Evolutionary conservation across 2,797 vertebrate genomes (phyloP).

Genomic region (Epinephelus coioides): DNA sequence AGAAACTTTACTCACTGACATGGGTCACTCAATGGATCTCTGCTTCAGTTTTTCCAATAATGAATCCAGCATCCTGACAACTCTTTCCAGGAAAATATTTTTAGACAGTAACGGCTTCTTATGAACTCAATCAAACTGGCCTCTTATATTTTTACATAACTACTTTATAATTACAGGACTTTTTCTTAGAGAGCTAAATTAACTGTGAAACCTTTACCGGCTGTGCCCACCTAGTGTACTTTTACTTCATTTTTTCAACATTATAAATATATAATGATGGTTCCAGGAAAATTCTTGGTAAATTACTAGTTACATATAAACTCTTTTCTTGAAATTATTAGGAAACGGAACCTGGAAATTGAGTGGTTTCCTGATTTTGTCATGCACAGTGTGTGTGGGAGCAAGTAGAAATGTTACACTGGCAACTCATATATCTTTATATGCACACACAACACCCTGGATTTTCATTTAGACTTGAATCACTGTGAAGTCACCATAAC

Average conservation of each 20-base stretch:
- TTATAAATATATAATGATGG: conserved; percentile 41
- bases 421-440: background rate
- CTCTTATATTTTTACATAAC: conserved; percentile 41
- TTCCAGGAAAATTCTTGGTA: conserved; percentile 51
- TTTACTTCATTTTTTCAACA: conserved; percentile 29
- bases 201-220: conserved; percentile 15
- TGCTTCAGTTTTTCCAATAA: conserved; percentile 45
- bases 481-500: background rate
- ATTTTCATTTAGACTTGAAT: background rate
- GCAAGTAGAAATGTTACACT: background rate
- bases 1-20: conserved; percentile 12
- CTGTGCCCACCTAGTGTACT: background rate
- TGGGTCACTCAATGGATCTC: background rate
- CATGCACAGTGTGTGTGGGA: background rate
- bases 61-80: conserved; percentile 26
- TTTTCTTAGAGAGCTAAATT: conserved; percentile 50
- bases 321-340: conserved; percentile 22
- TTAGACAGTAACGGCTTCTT: conserved; percentile 46
- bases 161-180: conserved; percentile 47
- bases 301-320: conserved; percentile 49
- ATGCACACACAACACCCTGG: conserved; percentile 3
- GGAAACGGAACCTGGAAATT: conserved; percentile 26
- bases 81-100: conserved; percentile 51
- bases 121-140: conserved; percentile 45
- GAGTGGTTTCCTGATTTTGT: background rate